Conservation (phyloP, 2,797 vertebrate species). For the Cygnus olor region DNA sequence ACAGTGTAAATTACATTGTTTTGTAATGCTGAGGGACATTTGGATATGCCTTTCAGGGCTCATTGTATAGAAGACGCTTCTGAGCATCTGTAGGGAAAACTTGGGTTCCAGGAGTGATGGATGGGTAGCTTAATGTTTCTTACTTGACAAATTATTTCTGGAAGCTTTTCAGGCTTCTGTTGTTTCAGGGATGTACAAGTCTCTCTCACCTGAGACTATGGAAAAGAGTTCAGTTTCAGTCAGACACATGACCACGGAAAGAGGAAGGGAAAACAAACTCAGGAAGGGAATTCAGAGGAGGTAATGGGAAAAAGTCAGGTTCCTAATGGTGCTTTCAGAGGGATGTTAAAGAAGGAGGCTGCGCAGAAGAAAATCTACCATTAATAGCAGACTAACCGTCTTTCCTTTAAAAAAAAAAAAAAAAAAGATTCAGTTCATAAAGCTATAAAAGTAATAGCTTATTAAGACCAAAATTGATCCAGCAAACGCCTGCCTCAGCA, state of each 20-base stretch:
- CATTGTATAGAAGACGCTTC: not conserved
- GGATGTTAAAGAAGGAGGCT: not conserved
- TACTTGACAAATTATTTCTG: not conserved
- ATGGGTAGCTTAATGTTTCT: not conserved
- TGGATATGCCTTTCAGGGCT: not conserved
- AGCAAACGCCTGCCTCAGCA: constrained; percentile 63
- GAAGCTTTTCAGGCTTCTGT: not conserved
- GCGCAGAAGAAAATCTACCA: not conserved
- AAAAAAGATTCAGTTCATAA: not conserved
- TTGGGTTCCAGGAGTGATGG: not conserved
- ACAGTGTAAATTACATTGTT: not conserved
- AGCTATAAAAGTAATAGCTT: constrained; percentile 38
- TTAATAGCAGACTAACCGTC: not conserved
- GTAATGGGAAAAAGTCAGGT: not conserved
- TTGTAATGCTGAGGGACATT: not conserved
- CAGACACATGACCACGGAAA: not conserved
- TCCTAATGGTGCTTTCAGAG: not conserved
- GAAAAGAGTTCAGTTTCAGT: not conserved
- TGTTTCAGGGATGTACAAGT: not conserved
- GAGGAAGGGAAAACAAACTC: not conserved
- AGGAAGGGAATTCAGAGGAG: not conserved
- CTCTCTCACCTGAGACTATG: not conserved
- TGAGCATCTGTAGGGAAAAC: not conserved
- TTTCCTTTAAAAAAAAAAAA: not conserved
- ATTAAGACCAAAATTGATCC: constrained; percentile 37